phyloP scores from a whole-genome alignment of 2,113 vertebrate genomes.

The Azemiops feae region DNA sequence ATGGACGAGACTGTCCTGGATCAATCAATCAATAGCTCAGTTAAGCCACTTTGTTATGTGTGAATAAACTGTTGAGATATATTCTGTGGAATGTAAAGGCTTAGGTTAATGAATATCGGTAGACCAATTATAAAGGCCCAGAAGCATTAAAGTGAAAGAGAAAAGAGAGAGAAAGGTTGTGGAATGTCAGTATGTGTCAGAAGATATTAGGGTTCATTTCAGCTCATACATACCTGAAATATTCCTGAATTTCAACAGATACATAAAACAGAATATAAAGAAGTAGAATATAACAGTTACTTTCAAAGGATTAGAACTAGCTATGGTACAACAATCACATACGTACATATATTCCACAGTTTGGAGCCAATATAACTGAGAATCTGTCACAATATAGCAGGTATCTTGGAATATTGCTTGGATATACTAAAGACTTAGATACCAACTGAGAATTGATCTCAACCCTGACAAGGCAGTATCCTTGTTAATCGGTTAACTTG shows the following conservation, averaged over 20 bases:
- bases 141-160: not conserved
- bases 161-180: not conserved
- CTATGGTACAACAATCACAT: not conserved
- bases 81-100: not conserved
- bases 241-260: not conserved
- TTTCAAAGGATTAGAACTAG: not conserved
- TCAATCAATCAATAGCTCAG: not conserved
- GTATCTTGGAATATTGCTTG: not conserved
- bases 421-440: not conserved
- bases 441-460: not conserved
- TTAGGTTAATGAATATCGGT: not conserved
- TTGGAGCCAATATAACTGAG: not conserved
- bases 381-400: not conserved
- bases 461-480: not conserved
- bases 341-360: not conserved
- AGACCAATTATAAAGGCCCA: not conserved
- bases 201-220: not conserved
- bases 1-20: not conserved
- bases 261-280: not conserved
- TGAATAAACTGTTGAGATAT: slow-evolving; percentile 3
- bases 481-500: not conserved
- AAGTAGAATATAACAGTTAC: not conserved
- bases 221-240: not conserved
- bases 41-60: not conserved
- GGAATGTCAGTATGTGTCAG: not conserved